Evolutionary conservation across 2,113 vertebrate species (phyloP), one percentile per base, ranked within the genome.

Genomic region (Dryoscopus gambensis): DNA sequence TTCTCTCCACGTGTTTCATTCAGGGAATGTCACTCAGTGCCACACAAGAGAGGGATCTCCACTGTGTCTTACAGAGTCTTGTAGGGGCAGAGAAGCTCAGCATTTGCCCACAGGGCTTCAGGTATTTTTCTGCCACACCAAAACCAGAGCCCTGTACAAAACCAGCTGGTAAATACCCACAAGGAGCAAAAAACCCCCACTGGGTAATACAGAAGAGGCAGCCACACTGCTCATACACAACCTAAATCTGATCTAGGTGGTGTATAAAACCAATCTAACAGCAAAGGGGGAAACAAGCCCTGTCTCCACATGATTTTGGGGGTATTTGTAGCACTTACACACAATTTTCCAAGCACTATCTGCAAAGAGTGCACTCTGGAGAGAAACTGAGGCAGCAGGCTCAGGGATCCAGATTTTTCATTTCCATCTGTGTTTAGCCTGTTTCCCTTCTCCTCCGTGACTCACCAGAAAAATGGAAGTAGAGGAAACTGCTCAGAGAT

Each of bases 341-440:
- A 1, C 1, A 5, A 39, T 39, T 68, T 71, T 44, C 57, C 84
- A 47, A 62, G 35, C 2, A 0, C 39, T 35, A 9, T 20, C 55
- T 69, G 70, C 77, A 79, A 30, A 74, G 65, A 35, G 25, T 2
- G 27, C 9, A 3, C 50, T 77, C 59, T 8, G 46, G 46, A 76
- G 79, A 77, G 93, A 94, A 96, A 88, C 87, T 75, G 95, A 93
- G 89, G 90, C 92, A 94, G 87, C 28, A 42, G 57, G 40, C 59
- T 63, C 62, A 31, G 31, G 9, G 2, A 71, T 14, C 6, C 40
- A 69, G 87, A 69, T 47, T 15, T 67, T 55, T 46, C 47, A 19
- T 14, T 76, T 24, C 95, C 70, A 92, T 56, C 89, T 75, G 74
- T 60, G 75, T 71, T 73, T 86, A 80, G 76, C 50, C 40, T 35